Conservation (phyloP, 2,113 vertebrate species). For the Triplophysa dalaica region DNA sequence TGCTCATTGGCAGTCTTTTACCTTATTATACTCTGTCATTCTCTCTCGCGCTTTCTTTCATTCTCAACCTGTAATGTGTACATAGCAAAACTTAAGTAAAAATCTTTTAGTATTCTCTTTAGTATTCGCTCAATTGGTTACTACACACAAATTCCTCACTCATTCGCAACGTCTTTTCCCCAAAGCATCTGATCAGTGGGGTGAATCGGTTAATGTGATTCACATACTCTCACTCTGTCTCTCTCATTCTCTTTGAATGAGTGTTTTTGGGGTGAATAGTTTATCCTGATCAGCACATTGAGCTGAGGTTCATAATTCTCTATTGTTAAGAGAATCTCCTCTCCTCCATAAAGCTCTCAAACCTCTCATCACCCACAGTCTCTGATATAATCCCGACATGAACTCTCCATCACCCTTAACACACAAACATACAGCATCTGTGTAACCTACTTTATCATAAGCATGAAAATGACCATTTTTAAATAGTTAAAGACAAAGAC, state of each 20-base stretch:
- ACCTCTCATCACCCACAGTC: conserved; percentile 8
- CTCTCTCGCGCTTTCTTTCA: not conserved
- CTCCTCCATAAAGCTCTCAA: not conserved
- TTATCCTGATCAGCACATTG: not conserved
- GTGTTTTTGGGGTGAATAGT: not conserved
- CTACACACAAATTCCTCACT: no score
- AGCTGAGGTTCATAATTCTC: not conserved
- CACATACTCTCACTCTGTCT: not conserved
- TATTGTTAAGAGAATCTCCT: conserved; percentile 19
- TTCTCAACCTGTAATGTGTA: not conserved
- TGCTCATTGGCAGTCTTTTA: not conserved
- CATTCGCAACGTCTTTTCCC: not conserved
- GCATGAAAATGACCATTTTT: not conserved
- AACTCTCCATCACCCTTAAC: conserved; percentile 21
- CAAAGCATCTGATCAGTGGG: conserved; percentile 33
- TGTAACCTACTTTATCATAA: not conserved
- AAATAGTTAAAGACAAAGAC: not conserved
- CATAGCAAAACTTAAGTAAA: not conserved
- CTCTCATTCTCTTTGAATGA: conserved; percentile 15
- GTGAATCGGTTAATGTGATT: conserved; percentile 29
- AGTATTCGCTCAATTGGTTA: not conserved
- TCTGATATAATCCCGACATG: conserved; percentile 25
- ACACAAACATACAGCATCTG: not conserved
- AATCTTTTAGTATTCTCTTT: not conserved
- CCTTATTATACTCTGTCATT: no score